These are phyloP conservation scores for Aphelinus atriplicis DNA, from an alignment of 1,140 invertebrate species.

Conservation along the genomic window DNA sequence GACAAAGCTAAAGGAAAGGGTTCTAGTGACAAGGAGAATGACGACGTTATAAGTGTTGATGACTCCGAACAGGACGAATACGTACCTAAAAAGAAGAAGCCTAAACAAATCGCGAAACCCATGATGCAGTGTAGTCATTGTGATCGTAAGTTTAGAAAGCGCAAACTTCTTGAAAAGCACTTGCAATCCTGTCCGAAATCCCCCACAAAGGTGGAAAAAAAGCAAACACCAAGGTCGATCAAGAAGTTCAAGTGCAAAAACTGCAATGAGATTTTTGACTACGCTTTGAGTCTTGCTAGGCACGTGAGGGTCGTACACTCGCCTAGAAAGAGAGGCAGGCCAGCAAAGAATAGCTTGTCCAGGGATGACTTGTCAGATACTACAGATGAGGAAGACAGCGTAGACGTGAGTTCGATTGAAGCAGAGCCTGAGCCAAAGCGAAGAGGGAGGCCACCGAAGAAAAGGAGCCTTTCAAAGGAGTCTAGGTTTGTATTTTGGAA, in stretches of 20 bases:
- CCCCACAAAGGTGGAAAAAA: conserved; percentile 38
- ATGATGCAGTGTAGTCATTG: conserved; percentile 39
- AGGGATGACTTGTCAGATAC: conserved; percentile 6
- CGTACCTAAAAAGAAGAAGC: conserved; percentile 40
- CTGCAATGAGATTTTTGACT: conserved; percentile 60
- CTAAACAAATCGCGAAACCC: conserved; percentile 3
- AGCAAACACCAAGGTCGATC: conserved; percentile 33
- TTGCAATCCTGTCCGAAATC: conserved; percentile 55
- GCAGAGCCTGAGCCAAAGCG: conserved; percentile 28
- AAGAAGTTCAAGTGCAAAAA: conserved; percentile 58
- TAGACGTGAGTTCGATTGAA: conserved; percentile 30
- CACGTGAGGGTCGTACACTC: conserved; percentile 57
- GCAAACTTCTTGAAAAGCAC: conserved; percentile 55
- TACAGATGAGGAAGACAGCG: conserved; percentile 13
- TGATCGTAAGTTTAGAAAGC: conserved; percentile 47
- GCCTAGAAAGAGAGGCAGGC: conserved; percentile 50
- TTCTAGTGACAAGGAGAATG: conserved; percentile 65
- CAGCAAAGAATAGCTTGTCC: conserved; percentile 41
- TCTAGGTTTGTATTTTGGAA: conserved; percentile 4
- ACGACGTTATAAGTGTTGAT: conserved; percentile 62
- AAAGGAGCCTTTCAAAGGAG: conserved; percentile 32
- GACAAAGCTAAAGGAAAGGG: conserved; percentile 61
- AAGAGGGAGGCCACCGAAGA: conserved; percentile 27
- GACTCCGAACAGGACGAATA: conserved; percentile 55
- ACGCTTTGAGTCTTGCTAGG: conserved; percentile 58